Percentiles rank a stretch among this genome's conserved stretches.
Evolutionary conservation across 1,140 invertebrate genomes (phyloP).

Genomic region (Ceratitis capitata): DNA sequence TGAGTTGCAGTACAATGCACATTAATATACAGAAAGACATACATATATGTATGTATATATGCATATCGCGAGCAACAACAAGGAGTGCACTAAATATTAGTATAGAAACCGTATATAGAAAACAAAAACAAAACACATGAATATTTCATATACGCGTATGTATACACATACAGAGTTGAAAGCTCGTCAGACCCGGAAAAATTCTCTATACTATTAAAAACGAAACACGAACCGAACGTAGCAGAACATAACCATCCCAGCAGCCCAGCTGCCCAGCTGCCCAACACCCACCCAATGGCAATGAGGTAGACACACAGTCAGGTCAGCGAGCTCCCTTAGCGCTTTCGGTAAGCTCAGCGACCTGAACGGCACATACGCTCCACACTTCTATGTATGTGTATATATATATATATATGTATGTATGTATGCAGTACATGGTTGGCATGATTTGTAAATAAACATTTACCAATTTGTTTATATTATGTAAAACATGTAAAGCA

Average conservation of each 20-base stretch:
- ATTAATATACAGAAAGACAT: no score
- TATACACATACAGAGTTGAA: not conserved
- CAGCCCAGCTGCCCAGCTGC: not conserved
- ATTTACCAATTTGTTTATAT: conserved; percentile 32
- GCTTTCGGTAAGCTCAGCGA: not conserved
- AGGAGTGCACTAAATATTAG: not conserved
- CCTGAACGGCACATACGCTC: not conserved
- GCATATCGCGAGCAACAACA: not conserved
- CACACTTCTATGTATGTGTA: no score
- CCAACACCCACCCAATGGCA: conserved; percentile 4
- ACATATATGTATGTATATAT: no score
- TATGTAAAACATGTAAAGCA: conserved; percentile 29
- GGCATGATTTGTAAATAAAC: conserved; percentile 19
- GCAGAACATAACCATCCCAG: not conserved
- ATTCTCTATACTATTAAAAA: conserved; percentile 35
- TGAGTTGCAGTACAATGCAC: not conserved
- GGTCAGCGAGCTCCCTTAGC: not conserved
- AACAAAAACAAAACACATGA: not conserved
- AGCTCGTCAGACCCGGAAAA: conserved; percentile 29
- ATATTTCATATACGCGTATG: not conserved
- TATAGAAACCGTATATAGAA: not conserved
- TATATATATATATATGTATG: no score
- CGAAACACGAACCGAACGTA: no score
- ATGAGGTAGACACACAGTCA: conserved; percentile 4
- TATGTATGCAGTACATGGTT: no score